Conservation (phyloP, 2,888 invertebrate genomes). For the Apamea crenata region DNA sequence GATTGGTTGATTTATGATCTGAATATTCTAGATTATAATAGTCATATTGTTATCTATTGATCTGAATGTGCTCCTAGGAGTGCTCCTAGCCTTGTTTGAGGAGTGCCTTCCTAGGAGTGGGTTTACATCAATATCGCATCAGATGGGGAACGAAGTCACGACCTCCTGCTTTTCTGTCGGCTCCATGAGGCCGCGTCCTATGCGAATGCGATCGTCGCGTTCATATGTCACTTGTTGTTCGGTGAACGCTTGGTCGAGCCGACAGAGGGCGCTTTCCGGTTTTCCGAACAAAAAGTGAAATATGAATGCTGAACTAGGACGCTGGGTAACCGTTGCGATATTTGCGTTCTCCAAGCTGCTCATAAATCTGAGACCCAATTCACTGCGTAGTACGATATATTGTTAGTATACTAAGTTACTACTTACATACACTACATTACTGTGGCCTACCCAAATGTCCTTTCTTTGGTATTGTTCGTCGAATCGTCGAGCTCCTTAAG, state of each 20-base stretch:
- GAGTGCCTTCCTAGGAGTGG: not conserved
- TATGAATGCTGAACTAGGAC: not conserved
- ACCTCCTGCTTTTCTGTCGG: not conserved
- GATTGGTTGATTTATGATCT: not conserved
- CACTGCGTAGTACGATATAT: not conserved
- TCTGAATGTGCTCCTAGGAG: not conserved
- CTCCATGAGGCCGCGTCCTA: not conserved
- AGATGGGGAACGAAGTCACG: not conserved
- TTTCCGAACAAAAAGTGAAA: not conserved
- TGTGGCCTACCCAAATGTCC: too few species aligned
- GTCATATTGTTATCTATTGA: not conserved
- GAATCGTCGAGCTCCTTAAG: too few species aligned
- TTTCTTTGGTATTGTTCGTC: too few species aligned
- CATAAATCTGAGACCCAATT: too few species aligned
- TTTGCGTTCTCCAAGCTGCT: not conserved
- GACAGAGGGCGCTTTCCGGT: not conserved
- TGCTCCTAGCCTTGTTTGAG: too few species aligned
- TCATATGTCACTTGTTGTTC: not conserved
- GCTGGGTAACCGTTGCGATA: not conserved
- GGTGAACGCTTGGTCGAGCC: not conserved
- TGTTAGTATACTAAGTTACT: conserved; percentile 1
- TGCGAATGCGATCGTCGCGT: not conserved
- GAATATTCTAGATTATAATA: not conserved
- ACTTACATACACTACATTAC: too few species aligned
- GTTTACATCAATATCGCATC: not conserved